These are phyloP conservation scores for Cantharis rufa DNA, from an alignment of 2,888 invertebrate species.

Conservation along the genomic window DNA sequence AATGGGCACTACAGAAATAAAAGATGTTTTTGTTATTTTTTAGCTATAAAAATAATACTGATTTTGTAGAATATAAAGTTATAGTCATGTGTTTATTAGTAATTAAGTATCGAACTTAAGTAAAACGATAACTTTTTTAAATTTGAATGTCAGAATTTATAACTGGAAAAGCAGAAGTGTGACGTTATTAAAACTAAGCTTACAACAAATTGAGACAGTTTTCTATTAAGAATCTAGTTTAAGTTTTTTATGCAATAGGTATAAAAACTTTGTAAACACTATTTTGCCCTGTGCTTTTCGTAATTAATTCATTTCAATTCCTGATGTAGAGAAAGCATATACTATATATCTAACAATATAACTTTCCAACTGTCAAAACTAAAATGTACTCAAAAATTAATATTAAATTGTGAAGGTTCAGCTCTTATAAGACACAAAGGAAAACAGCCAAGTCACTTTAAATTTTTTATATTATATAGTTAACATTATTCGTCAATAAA, in stretches of 20 bases:
- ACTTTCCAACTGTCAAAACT: slow-evolving; percentile 14
- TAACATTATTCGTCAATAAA: neutral
- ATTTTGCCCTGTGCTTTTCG: neutral
- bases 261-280: neutral
- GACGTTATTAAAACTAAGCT: neutral
- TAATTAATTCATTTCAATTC: neutral
- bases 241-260: neutral
- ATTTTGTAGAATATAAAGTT: no score
- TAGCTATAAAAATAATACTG: no score
- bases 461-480: neutral
- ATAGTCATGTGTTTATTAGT: no score
- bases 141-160: neutral
- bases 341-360: neutral
- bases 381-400: slow-evolving; percentile 4
- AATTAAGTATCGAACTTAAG: no score
- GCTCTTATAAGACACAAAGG: slow-evolving; percentile 3
- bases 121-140: neutral
- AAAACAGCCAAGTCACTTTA: slow-evolving; percentile 2
- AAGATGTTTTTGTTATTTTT: no score
- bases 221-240: neutral
- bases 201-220: neutral
- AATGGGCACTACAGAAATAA: no score
- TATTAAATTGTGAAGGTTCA: slow-evolving; percentile 12
- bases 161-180: neutral
- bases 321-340: neutral